A percentile compares a stretch with the other conserved stretches of the same genome.
Evolutionary conservation across 1,140 invertebrate genomes (phyloP).

Genomic region (Sarcophaga bullata): DNA sequence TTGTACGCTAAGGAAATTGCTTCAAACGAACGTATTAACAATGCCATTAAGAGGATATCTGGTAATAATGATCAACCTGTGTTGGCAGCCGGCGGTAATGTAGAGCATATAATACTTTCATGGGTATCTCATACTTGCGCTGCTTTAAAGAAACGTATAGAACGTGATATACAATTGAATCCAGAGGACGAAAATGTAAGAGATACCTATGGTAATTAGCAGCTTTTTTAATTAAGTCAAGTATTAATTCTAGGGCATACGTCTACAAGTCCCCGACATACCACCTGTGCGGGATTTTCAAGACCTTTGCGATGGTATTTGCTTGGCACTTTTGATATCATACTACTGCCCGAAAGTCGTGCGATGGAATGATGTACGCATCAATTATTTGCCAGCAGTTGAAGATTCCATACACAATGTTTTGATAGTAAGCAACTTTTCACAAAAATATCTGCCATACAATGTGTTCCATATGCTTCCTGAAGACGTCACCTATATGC

Average conservation of each 20-base stretch:
- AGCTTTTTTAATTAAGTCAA: background rate
- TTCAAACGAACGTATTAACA: conserved; percentile 85
- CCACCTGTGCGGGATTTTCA: conserved; percentile 66
- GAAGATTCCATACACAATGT: conserved; percentile 94
- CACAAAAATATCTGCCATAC: conserved; percentile 82
- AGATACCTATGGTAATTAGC: background rate
- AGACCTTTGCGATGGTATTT: conserved; percentile 92
- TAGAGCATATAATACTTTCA: conserved; percentile 85
- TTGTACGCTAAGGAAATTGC: conserved; percentile 94
- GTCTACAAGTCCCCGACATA: conserved; percentile 62
- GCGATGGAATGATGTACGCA: conserved; percentile 77
- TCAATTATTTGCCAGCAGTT: conserved; percentile 75
- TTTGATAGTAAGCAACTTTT: conserved; percentile 89
- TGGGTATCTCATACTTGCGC: conserved; percentile 91
- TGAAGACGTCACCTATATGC: conserved; percentile 95
- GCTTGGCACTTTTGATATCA: conserved; percentile 86
- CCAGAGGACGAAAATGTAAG: conserved; percentile 62
- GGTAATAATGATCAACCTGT: conserved; percentile 64
- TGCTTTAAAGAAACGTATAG: conserved; percentile 75
- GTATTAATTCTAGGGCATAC: conserved; percentile 52
- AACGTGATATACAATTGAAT: conserved; percentile 65
- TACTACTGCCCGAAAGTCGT: conserved; percentile 94
- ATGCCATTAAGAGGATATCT: conserved; percentile 76
- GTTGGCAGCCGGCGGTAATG: conserved; percentile 47
- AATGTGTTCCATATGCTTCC: conserved; percentile 94